A percentile compares a stretch with the other conserved stretches of the same genome.
These are phyloP conservation scores for Sycobia sp. DNA, from an alignment of 1,140 invertebrate genomes.

Conservation along the genomic window DNA sequence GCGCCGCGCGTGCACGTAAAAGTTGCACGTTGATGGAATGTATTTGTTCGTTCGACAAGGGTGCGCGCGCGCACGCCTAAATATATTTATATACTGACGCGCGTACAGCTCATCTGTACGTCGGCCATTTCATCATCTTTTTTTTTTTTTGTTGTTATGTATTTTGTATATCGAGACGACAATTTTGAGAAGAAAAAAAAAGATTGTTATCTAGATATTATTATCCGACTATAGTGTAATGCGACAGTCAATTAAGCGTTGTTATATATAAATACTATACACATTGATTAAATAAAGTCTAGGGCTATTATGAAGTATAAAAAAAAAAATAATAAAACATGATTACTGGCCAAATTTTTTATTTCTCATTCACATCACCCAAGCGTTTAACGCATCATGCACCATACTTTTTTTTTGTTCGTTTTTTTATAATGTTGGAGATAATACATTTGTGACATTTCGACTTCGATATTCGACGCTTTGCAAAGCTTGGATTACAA, in stretches of 20 bases:
- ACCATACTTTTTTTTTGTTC: too few species aligned
- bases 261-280: conserved; percentile 12
- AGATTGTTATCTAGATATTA: conserved; percentile 20
- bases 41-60: conserved; percentile 7
- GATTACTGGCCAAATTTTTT: too few species aligned
- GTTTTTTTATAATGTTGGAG: too few species aligned
- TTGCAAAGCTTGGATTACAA: too few species aligned
- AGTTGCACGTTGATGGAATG: background rate
- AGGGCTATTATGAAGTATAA: conserved; percentile 18
- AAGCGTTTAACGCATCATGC: too few species aligned
- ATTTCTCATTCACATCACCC: too few species aligned
- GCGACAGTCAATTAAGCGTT: conserved; percentile 28
- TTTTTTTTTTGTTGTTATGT: too few species aligned
- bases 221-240: conserved; percentile 22
- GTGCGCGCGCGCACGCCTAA: conserved; percentile 7
- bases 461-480: too few species aligned
- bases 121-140: conserved; percentile 26
- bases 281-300: conserved; percentile 25
- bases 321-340: too few species aligned
- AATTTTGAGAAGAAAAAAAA: background rate
- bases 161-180: conserved; percentile 23
- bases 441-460: too few species aligned
- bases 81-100: background rate
- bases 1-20: conserved; percentile 12
- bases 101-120: too few species aligned